A percentile compares a stretch with the other conserved stretches of the same genome.
Conservation (phyloP, 1,140 invertebrate genomes). For the Metaphire vulgaris region DNA sequence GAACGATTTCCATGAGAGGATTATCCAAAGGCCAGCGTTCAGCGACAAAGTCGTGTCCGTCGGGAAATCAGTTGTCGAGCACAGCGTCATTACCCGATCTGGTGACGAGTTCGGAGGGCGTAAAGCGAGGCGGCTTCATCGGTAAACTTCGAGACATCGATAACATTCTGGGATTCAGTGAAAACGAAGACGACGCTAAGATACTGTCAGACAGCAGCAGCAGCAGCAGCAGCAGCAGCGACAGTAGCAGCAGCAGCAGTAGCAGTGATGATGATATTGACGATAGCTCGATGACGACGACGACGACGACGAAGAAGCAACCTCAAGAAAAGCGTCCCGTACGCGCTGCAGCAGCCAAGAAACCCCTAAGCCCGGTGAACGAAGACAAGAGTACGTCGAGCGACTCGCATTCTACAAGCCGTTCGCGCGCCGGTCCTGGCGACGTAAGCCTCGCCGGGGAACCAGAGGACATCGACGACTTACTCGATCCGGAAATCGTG, state of each 20-base stretch:
- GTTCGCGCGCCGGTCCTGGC: not conserved
- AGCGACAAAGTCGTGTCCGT: too few species aligned
- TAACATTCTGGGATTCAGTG: constrained; percentile 36
- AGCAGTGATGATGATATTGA: not conserved
- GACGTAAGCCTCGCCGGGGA: not conserved
- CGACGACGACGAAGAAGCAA: constrained; percentile 16
- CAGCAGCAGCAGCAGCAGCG: not conserved
- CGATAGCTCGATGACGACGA: constrained; percentile 26
- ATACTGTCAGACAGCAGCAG: not conserved
- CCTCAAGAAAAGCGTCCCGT: not conserved
- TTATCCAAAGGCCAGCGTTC: too few species aligned
- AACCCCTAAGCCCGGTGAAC: not conserved
- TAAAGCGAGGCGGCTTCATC: constrained; percentile 26
- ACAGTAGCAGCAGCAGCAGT: not conserved
- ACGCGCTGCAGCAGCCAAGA: not conserved
- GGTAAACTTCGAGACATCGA: constrained; percentile 42
- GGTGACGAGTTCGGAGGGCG: constrained; percentile 33
- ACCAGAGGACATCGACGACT: not conserved
- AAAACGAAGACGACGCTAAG: constrained; percentile 25
- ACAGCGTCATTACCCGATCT: constrained; percentile 36
- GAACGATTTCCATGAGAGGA: too few species aligned
- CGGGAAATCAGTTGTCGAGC: not conserved
- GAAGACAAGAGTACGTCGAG: not conserved
- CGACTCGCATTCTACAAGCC: not conserved
- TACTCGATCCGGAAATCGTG: not conserved